A percentile compares a stretch with the other conserved stretches of the same genome.
These are phyloP conservation scores for Drosophila demipolita DNA, from an alignment of 2,888 invertebrate genomes.

Conservation along the genomic window DNA sequence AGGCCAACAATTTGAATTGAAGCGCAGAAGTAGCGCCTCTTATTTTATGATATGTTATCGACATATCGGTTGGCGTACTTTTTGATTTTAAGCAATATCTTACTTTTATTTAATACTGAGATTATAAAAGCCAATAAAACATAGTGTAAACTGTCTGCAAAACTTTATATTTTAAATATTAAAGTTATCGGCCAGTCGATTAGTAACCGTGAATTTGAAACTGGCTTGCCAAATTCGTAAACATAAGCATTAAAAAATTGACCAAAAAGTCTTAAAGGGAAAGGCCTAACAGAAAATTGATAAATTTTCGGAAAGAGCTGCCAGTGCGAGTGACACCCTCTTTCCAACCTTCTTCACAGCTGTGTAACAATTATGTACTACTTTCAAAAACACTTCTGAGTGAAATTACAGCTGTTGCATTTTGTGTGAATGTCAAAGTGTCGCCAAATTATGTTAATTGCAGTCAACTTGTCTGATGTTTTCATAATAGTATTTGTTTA, in stretches of 20 bases:
- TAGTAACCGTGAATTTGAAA: not conserved
- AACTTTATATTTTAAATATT: not conserved
- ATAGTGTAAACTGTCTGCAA: not conserved
- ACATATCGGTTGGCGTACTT: not conserved
- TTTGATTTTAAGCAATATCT: not conserved
- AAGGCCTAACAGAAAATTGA: no score
- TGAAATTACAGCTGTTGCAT: conserved; percentile 1
- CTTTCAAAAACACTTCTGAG: not conserved
- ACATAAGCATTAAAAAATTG: not conserved
- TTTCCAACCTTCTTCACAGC: not conserved
- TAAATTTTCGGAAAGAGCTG: not conserved
- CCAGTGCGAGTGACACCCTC: not conserved
- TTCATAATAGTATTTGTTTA: conserved; percentile 22
- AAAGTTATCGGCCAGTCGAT: not conserved
- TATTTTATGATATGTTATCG: conserved; percentile 7
- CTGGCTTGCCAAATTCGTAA: not conserved
- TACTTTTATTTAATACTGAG: not conserved
- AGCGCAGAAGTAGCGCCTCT: not conserved
- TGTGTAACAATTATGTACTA: not conserved
- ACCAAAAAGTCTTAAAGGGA: not conserved
- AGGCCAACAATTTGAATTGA: conserved; percentile 30
- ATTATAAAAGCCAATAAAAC: not conserved
- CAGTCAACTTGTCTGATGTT: conserved; percentile 11
- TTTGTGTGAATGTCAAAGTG: conserved; percentile 46
- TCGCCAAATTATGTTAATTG: conserved; percentile 28